These are phyloP conservation scores for Leptinotarsa undecemlineata DNA, from an alignment of 1,140 invertebrate species.

Conservation along the genomic window DNA sequence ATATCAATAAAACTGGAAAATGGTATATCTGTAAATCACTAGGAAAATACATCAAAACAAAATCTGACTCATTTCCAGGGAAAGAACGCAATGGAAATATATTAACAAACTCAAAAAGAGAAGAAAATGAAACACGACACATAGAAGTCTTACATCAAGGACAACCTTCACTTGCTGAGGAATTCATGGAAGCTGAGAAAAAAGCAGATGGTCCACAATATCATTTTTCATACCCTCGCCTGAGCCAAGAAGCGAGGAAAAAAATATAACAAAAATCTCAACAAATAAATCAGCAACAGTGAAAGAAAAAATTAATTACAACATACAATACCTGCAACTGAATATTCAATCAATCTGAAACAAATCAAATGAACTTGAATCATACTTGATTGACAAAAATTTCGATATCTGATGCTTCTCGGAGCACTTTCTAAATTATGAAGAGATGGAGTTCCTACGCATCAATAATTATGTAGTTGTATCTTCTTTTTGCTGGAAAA, in stretches of 20 bases:
- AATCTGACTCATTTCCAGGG: not conserved
- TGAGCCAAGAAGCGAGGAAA: not conserved
- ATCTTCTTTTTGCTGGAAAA: not conserved
- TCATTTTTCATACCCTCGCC: too few species aligned
- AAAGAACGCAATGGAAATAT: not conserved
- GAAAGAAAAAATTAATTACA: not conserved
- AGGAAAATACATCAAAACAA: slow-evolving; percentile 6
- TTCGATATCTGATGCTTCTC: not conserved
- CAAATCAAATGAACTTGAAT: not conserved
- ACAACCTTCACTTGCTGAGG: too few species aligned
- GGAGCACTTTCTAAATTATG: too few species aligned
- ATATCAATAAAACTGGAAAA: slow-evolving; percentile 9
- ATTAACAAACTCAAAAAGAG: not conserved
- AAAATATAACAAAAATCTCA: not conserved
- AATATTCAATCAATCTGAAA: not conserved
- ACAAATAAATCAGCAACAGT: not conserved
- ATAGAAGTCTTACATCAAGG: too few species aligned
- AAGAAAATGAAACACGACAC: not conserved
- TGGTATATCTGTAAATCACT: not conserved
- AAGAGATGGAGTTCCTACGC: too few species aligned
- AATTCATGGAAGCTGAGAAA: too few species aligned
- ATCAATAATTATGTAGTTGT: not conserved
- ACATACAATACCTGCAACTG: not conserved
- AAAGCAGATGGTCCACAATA: too few species aligned
- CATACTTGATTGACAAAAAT: not conserved